Conservation (phyloP, 1,140 invertebrate genomes). For the Globodera ellingtonae region DNA sequence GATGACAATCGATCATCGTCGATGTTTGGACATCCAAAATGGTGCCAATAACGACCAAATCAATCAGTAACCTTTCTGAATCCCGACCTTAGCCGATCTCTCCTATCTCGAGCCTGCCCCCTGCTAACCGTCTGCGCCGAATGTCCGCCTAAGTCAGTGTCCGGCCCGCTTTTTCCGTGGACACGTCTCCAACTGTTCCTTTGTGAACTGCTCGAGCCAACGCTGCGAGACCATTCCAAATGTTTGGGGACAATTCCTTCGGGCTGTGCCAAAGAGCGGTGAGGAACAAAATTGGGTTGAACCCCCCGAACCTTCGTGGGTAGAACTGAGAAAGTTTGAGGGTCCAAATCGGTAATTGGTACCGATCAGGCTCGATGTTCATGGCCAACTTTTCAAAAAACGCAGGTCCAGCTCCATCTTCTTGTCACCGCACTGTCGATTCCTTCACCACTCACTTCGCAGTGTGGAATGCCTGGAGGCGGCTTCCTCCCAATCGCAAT, state of each 20-base stretch:
- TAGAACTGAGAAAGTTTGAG: not conserved
- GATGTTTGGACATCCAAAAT: not conserved
- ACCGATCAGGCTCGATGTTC: too few species aligned
- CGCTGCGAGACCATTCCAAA: constrained; percentile 51
- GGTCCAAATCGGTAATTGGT: too few species aligned
- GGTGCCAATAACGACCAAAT: not conserved
- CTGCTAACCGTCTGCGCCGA: not conserved
- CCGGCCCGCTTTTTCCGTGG: constrained; percentile 24
- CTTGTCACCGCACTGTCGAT: constrained; percentile 28
- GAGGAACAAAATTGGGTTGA: constrained; percentile 6
- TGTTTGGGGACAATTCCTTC: constrained; percentile 30
- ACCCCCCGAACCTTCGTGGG: not conserved
- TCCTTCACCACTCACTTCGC: constrained; percentile 33
- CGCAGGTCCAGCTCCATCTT: not conserved
- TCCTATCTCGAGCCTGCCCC: constrained; percentile 3
- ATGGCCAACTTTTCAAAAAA: too few species aligned
- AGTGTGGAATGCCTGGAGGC: constrained; percentile 46
- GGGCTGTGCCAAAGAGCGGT: constrained; percentile 7
- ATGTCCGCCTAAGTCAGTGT: not conserved
- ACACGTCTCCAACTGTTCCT: constrained; percentile 51
- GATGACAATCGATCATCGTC: not conserved
- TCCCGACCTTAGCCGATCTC: not conserved
- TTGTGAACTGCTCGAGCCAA: constrained; percentile 59
- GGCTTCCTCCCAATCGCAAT: constrained; percentile 32
- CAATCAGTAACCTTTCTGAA: not conserved